Conservation (phyloP, 1,140 invertebrate species). For the Berghia stephanieae region DNA sequence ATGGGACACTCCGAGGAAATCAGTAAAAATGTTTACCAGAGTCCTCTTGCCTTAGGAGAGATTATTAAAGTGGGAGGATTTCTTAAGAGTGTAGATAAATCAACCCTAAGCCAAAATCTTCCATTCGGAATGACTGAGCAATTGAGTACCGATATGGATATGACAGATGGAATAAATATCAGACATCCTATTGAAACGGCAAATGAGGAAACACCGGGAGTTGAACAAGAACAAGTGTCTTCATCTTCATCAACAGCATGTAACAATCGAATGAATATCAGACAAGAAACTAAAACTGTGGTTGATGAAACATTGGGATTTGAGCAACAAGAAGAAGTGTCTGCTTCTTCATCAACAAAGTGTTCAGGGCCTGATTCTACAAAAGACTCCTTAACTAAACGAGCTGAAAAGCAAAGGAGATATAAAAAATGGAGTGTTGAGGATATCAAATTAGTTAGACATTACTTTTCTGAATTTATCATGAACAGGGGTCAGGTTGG, state of each 20-base stretch:
- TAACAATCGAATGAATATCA: too few relatives aligned
- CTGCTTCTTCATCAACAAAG: background rate
- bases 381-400: too few relatives aligned
- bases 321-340: background rate
- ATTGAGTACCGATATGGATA: too few relatives aligned
- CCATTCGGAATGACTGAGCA: too few relatives aligned
- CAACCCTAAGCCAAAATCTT: background rate
- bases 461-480: background rate
- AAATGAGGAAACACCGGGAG: background rate
- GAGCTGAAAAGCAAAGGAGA: background rate
- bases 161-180: too few relatives aligned
- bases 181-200: background rate
- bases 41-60: constrained; percentile 32
- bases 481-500: background rate
- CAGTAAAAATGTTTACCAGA: constrained; percentile 40
- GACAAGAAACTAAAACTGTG: background rate
- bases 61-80: constrained; percentile 34
- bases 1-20: constrained; percentile 37
- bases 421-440: background rate
- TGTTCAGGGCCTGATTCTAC: background rate
- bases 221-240: background rate
- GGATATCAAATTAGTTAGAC: background rate
- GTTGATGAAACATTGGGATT: background rate
- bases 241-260: too few relatives aligned
- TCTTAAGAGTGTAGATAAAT: background rate